A percentile compares a stretch with the other conserved stretches of the same genome.
Conservation (phyloP, 2,113 vertebrate species). For the Trogon melanurus region DNA sequence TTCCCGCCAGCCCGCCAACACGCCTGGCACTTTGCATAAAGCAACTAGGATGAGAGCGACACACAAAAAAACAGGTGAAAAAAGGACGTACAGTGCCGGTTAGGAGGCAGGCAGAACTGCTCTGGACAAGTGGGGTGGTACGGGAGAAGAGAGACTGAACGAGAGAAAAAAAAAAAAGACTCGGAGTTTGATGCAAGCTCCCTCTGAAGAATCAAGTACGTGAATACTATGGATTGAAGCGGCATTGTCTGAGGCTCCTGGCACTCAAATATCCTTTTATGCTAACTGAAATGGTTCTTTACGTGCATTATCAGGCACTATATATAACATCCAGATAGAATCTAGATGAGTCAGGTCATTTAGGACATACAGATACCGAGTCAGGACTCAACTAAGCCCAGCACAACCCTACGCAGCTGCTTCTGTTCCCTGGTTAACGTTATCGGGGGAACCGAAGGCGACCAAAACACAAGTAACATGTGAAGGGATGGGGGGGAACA, state of each 20-base stretch:
- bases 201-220: neutral
- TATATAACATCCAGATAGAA: neutral
- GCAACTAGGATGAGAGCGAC: neutral
- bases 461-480: neutral
- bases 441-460: neutral
- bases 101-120: neutral
- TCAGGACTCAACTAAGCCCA: neutral
- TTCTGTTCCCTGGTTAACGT: neutral
- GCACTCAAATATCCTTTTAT: neutral
- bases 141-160: neutral
- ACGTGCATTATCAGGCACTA: neutral
- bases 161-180: too few species aligned
- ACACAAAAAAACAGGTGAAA: neutral
- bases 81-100: neutral
- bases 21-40: neutral
- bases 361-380: neutral
- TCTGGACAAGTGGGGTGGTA: neutral
- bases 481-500: neutral
- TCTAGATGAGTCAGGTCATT: neutral
- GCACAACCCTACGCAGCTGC: neutral
- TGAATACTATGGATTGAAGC: neutral
- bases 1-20: neutral
- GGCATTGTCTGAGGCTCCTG: neutral
- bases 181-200: neutral
- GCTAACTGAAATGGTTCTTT: neutral